Evolutionary conservation across 2,888 invertebrate genomes (phyloP).

Genomic region (Bombylius discolor): DNA sequence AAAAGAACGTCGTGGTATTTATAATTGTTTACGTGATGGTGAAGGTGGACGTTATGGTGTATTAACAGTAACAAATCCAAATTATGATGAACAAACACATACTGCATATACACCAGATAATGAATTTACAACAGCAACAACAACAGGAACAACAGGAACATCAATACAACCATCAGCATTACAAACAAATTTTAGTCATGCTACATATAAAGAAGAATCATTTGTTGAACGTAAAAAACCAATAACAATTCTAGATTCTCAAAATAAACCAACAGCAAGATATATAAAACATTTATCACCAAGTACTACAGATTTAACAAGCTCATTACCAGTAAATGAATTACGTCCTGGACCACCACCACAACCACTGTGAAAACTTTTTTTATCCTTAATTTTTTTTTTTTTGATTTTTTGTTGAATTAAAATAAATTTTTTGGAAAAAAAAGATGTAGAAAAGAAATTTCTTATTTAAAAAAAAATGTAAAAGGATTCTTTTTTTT

Average conservation of each 20-base stretch:
- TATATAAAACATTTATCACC: constrained; percentile 3
- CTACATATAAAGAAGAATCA: constrained; percentile 19
- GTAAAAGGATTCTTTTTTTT: too few species aligned
- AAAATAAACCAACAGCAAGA: neutral
- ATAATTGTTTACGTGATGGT: constrained; percentile 19
- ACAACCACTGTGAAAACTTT: constrained; percentile 14
- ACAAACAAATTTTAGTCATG: constrained; percentile 13
- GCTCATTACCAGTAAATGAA: constrained; percentile 17
- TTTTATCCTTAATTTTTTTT: neutral
- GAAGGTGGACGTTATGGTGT: constrained; percentile 22
- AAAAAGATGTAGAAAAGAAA: too few species aligned
- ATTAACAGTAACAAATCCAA: constrained; percentile 22
- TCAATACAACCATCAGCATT: neutral
- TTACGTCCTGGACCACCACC: constrained; percentile 17
- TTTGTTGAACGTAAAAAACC: constrained; percentile 17
- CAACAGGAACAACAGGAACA: too few species aligned
- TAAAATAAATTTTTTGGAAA: too few species aligned
- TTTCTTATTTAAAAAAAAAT: too few species aligned
- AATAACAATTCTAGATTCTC: neutral
- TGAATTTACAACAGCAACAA: constrained; percentile 2
- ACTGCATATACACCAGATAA: constrained; percentile 2
- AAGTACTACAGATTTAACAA: constrained; percentile 17
- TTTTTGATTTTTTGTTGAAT: too few species aligned
- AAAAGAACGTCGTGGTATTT: constrained; percentile 19
- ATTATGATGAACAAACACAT: constrained; percentile 17